A percentile compares a stretch with the other conserved stretches of the same genome.
Conservation (phyloP, 35 echinoderm and acorn worm species). For the Diadema setosum region DNA sequence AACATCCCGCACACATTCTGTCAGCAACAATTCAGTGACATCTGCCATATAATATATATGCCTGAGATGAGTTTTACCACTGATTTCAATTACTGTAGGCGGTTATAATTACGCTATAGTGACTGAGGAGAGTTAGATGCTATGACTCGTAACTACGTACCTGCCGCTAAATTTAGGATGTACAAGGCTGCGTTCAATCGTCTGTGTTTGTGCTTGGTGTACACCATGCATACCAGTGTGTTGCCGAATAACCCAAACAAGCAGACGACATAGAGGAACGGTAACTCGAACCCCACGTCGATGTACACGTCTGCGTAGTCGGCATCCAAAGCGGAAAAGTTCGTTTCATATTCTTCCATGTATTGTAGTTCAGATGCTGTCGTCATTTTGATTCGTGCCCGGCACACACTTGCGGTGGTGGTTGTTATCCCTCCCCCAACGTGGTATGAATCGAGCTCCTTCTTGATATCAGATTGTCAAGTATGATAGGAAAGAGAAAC, state of each 20-base stretch:
- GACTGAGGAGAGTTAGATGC: too few species aligned
- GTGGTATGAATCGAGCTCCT: too few species aligned
- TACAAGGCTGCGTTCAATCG: slow-evolving; percentile 56
- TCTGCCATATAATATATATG: too few species aligned
- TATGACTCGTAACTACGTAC: too few species aligned
- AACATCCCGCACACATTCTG: too few species aligned
- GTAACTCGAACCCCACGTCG: slow-evolving; percentile 31
- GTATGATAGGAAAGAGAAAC: too few species aligned
- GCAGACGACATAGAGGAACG: slow-evolving; percentile 25
- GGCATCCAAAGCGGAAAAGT: neutral
- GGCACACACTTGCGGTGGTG: neutral
- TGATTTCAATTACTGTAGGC: too few species aligned
- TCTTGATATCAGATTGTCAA: too few species aligned
- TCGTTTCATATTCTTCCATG: neutral
- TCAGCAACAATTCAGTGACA: too few species aligned
- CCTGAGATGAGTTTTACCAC: too few species aligned
- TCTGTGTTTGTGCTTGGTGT: slow-evolving; percentile 30
- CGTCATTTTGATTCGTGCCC: too few species aligned
- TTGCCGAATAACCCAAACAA: slow-evolving; percentile 57
- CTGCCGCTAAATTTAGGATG: slow-evolving; percentile 64
- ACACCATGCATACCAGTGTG: slow-evolving; percentile 32
- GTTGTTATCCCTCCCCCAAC: neutral
- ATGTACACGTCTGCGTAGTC: neutral
- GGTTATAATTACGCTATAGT: too few species aligned
- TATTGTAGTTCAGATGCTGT: neutral